Evolutionary conservation across 92 coral and sea anemone genomes (phyloP), one percentile per base, ranked within the genome.

Genomic region (Actinostola sp.): DNA sequence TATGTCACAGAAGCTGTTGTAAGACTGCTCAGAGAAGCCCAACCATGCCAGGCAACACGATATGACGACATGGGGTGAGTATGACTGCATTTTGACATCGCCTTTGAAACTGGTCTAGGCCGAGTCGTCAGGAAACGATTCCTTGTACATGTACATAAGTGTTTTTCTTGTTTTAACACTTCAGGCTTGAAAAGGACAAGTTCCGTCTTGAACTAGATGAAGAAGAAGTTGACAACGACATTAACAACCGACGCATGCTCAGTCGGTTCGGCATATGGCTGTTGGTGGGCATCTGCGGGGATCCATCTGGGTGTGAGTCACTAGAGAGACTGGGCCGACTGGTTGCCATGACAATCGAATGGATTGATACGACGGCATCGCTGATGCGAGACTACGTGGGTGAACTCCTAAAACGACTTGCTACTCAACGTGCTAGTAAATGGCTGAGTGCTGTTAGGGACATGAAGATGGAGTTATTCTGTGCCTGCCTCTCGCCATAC

Each of bases 231-330:
- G 98, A 91, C 84, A 92, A 94, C 51, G 97, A 91, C 70, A 82
- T 94, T 45, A 91, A 94, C 95, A 84, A 89, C 39, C 89, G 97
- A 30, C 91, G 96, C 48, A 80, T 94, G 85, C 87, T 94, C 68
- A 94, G 98, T 65, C 92, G 98, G 42, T 94, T 94, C 57, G 96
- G 98, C 10, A 96, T 94, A 26, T 91, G 94, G 94, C 93, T 94
- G 50, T 82, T 94, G 13, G 92, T 92, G 13, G 96, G 97, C 32
- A 79, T 86, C 30, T 94, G 98, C 65, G 86, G 86, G 42, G 88
- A 75, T 21, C 97, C 96, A 2, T 71, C 84, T 34, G 68, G 73
- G 57, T 94, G 98, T 59, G 85, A 86, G 51, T 85, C 97, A 12
- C 75, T 82, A 26, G 98, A 94, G 63, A 82, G 97, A 60, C 79